Conservation (phyloP, 2,113 vertebrate species). For the Oceanodroma tethys region DNA sequence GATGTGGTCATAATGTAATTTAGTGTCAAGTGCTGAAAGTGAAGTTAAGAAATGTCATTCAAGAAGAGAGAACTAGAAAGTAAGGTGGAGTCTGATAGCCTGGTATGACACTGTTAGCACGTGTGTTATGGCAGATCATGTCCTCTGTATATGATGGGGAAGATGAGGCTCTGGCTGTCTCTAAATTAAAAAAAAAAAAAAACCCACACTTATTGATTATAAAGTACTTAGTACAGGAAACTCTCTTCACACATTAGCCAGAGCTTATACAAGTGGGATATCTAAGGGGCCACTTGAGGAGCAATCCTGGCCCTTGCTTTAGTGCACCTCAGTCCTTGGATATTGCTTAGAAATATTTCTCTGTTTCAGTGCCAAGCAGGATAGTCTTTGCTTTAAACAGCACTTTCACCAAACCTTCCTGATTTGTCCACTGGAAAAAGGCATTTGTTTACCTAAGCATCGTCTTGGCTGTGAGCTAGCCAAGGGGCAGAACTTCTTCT, state of each 20-base stretch:
- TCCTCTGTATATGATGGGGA: no score
- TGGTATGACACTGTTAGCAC: neutral
- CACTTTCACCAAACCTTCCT: neutral
- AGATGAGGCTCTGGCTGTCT: neutral
- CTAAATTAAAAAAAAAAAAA: neutral
- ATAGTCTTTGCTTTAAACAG: neutral
- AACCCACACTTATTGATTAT: neutral
- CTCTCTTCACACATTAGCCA: neutral
- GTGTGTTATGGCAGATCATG: accelerated
- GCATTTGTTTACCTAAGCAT: neutral
- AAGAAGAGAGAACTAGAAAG: neutral
- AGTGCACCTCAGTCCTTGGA: neutral
- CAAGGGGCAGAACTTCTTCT: neutral
- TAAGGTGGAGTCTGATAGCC: neutral
- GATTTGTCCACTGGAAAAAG: neutral
- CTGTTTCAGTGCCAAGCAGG: neutral
- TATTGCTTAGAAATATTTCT: neutral
- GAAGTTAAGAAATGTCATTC: neutral
- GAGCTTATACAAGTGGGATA: neutral
- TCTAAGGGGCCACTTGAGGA: neutral
- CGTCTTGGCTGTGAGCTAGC: neutral
- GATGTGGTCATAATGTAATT: neutral
- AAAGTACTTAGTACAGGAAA: neutral
- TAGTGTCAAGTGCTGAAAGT: neutral
- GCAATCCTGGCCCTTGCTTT: neutral